Evolutionary conservation across 1,140 invertebrate genomes (phyloP).

Genomic region (Fopius arisanus): DNA sequence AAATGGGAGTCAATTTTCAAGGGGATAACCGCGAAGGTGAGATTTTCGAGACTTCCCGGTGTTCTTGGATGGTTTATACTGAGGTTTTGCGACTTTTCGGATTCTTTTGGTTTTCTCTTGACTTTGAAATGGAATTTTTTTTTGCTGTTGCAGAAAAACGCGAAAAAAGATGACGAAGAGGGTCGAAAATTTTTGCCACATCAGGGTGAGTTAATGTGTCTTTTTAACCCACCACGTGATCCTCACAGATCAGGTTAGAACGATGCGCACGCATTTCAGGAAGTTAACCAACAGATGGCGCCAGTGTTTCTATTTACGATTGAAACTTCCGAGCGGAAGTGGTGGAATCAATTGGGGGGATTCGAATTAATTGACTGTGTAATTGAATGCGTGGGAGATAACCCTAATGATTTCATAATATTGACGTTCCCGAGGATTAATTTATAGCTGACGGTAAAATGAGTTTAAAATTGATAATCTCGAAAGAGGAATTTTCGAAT

Average conservation of each 20-base stretch:
- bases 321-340: background rate
- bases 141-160: constrained; percentile 39
- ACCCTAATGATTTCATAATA: too few relatives aligned
- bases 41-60: constrained; percentile 12
- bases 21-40: constrained; percentile 35
- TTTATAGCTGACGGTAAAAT: too few relatives aligned
- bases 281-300: background rate
- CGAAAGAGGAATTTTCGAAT: too few relatives aligned
- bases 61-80: background rate
- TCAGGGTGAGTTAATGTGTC: constrained; percentile 57
- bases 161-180: constrained; percentile 33
- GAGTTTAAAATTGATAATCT: too few relatives aligned
- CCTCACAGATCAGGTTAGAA: background rate
- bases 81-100: background rate
- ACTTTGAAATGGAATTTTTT: background rate
- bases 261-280: background rate
- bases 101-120: background rate
- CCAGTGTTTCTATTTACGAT: background rate
- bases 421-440: too few relatives aligned
- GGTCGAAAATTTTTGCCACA: constrained; percentile 54
- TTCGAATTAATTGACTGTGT: too few relatives aligned
- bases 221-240: background rate
- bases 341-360: background rate
- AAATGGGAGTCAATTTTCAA: constrained; percentile 65
- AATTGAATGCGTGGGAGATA: too few relatives aligned